phyloP scores from a whole-genome alignment of 2,797 vertebrate genomes.

The Eulemur albifrons region DNA sequence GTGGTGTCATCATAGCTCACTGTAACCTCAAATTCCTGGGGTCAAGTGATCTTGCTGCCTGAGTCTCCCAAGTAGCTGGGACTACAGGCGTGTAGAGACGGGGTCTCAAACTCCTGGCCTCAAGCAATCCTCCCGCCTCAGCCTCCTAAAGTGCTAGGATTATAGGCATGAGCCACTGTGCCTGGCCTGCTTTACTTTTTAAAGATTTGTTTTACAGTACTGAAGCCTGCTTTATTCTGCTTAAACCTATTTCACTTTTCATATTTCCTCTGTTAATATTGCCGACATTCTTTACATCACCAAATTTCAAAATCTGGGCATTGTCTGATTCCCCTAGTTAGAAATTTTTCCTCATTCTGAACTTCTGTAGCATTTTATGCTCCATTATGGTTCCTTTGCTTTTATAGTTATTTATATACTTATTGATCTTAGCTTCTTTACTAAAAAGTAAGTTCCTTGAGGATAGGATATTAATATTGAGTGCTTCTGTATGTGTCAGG shows the following conservation, averaged over 20 bases:
- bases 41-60: neutral
- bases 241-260: slow-evolving; percentile 11
- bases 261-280: slow-evolving; percentile 7
- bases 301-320: neutral
- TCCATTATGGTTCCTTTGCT: neutral
- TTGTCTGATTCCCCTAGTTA: neutral
- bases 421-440: neutral
- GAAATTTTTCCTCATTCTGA: neutral
- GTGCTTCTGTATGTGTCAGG: neutral
- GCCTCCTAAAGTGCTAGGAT: neutral
- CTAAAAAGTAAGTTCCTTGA: neutral
- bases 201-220: neutral
- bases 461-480: neutral
- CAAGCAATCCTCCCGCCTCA: neutral
- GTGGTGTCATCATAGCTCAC: neutral
- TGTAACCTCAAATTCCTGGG: neutral
- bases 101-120: neutral
- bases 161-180: neutral
- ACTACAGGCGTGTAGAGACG: neutral
- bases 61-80: neutral
- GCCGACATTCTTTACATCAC: neutral
- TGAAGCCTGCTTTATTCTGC: neutral
- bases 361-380: neutral
- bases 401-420: neutral
- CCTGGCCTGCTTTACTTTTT: neutral